Conservation (phyloP, 1,140 invertebrate species). For the Plutomurus gul region DNA sequence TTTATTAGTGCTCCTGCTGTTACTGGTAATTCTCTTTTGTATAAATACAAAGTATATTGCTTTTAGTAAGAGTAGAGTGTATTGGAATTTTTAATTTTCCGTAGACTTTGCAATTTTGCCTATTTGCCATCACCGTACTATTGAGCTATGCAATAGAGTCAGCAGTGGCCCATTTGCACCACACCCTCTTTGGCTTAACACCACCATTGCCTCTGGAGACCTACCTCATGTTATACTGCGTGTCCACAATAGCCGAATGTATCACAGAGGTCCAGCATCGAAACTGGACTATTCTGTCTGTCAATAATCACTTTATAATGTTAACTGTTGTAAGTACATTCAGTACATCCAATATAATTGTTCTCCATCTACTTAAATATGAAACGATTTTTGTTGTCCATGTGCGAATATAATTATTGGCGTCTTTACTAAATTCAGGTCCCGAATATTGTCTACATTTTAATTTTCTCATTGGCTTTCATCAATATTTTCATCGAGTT, state of each 20-base stretch:
- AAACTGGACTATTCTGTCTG: background rate
- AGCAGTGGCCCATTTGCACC: constrained; percentile 1
- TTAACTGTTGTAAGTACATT: background rate
- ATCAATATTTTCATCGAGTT: constrained; percentile 28
- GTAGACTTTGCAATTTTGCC: background rate
- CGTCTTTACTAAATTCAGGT: too few species aligned
- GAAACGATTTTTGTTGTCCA: background rate
- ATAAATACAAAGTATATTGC: background rate
- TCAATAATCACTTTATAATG: background rate
- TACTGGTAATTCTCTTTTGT: background rate
- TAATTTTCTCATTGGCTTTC: background rate
- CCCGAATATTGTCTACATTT: background rate
- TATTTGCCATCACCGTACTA: background rate
- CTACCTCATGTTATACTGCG: background rate
- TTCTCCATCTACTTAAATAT: background rate
- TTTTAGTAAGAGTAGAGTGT: background rate
- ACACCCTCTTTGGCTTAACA: background rate
- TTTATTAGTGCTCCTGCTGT: background rate
- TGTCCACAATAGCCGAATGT: background rate
- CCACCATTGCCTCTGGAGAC: background rate
- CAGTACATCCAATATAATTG: background rate
- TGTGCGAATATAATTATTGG: background rate
- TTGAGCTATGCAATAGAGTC: background rate
- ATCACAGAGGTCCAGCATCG: background rate
- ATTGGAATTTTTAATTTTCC: background rate